phyloP scores from a whole-genome alignment of 2,113 vertebrate genomes.

The Apaloderma vittatum region DNA sequence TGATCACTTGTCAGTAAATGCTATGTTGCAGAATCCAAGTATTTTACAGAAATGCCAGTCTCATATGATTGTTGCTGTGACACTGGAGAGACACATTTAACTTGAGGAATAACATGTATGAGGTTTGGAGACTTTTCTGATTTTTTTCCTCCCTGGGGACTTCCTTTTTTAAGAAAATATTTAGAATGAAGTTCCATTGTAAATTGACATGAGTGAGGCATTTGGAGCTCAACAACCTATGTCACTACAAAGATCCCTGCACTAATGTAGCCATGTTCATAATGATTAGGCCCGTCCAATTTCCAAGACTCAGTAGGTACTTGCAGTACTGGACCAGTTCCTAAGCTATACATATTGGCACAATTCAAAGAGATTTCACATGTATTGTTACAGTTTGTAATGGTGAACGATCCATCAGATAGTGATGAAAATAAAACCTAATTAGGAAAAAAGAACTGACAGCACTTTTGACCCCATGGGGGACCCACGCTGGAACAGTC shows the following conservation, averaged over 20 bases:
- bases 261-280: background rate
- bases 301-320: background rate
- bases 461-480: no score
- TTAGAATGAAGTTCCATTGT: background rate
- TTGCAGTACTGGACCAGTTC: background rate
- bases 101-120: background rate
- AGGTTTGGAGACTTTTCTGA: background rate
- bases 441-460: background rate
- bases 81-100: background rate
- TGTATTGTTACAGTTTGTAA: background rate
- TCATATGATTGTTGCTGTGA: background rate
- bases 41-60: background rate
- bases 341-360: background rate
- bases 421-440: background rate
- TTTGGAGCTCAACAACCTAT: background rate
- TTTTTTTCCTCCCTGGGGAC: background rate
- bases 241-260: background rate
- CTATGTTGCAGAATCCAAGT: background rate
- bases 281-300: background rate
- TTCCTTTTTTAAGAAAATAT: background rate
- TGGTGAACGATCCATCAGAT: background rate
- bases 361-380: background rate
- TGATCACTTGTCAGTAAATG: background rate
- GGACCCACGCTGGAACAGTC: no score
- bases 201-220: background rate